Conservation (phyloP, 2,113 vertebrate genomes). For the Syrrhaptes paradoxus region DNA sequence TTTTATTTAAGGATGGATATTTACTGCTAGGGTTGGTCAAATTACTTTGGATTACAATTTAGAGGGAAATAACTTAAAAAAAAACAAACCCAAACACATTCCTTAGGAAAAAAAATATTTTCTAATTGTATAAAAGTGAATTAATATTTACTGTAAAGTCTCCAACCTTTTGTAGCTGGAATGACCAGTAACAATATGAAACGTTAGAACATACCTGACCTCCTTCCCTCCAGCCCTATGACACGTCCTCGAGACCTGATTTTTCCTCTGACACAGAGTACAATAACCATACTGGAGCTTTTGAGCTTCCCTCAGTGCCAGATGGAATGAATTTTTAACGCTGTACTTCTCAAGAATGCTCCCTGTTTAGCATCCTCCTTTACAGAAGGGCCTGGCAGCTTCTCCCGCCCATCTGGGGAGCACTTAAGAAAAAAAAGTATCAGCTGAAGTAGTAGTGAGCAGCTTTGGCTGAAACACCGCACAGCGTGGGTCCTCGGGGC, state of each 20-base stretch:
- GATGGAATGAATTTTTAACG: background rate
- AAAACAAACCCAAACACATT: background rate
- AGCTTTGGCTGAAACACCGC: background rate
- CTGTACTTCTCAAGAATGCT: background rate
- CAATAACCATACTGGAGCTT: accelerated
- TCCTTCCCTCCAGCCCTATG: background rate
- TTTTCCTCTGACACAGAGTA: background rate
- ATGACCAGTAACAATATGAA: background rate
- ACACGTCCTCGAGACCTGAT: accelerated
- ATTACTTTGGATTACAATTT: background rate
- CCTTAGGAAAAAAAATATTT: background rate
- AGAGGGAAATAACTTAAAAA: background rate
- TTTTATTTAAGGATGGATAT: background rate
- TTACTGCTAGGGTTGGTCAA: background rate
- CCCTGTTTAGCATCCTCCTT: background rate
- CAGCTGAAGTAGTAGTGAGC: background rate
- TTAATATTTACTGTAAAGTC: background rate
- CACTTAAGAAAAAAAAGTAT: background rate
- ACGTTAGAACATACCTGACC: accelerated
- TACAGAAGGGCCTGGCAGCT: background rate
- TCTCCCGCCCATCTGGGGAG: background rate
- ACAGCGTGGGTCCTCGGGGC: background rate
- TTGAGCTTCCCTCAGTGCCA: background rate
- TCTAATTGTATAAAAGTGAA: background rate
- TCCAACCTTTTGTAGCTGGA: background rate